Evolutionary conservation across 1,140 invertebrate species (phyloP), one percentile per base, ranked within the genome.

Genomic region (Akabosia matsudoensis): DNA sequence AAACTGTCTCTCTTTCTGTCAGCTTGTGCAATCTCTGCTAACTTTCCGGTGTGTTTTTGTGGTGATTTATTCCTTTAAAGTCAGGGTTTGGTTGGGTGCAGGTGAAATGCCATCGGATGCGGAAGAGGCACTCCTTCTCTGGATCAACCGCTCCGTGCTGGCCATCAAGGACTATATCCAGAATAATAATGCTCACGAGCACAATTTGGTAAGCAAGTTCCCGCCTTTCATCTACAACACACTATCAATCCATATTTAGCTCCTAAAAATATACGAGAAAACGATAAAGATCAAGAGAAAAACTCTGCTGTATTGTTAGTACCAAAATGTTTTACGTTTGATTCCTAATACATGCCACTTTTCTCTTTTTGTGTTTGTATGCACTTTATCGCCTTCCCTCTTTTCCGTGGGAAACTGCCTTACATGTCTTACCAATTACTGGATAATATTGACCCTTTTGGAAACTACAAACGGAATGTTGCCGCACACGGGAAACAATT

Each of bases 71-170:
- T n/a, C 24, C 67, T 81, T 82, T 54, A 76, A 87, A 87, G 78
- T 74, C 45, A 75, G 75, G 76, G 54, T 80, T 78, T 78, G 82
- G 83, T 34, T 85, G 87, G 51, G 73, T 80, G 56, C 86, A 73
- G 86, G 85, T 82, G 87, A 84, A 83, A 86, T 83, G 37, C 91
- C 93, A 14, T 85, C 85, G 33, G 90, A 93, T 78, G 90, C 92
- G 82, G 96, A 98, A 84, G 91, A 93, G 82, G 92, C 92, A 1
- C 87, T 98, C 1, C 85, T 98, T n/a, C 86, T 92, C 61, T 98
- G 96, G 96, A 90, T 97, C 81, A 94, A 93, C 81, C 91, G 94
- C 83, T 91, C 92, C 0, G 94, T 92, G 82, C 87, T 89, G 31
- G 92, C 92, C 37, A 87, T 96, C 10, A 91, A 89, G 77, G 79